Conservation (phyloP, 1,140 invertebrate species). For the Hylaeus volcanicus region DNA sequence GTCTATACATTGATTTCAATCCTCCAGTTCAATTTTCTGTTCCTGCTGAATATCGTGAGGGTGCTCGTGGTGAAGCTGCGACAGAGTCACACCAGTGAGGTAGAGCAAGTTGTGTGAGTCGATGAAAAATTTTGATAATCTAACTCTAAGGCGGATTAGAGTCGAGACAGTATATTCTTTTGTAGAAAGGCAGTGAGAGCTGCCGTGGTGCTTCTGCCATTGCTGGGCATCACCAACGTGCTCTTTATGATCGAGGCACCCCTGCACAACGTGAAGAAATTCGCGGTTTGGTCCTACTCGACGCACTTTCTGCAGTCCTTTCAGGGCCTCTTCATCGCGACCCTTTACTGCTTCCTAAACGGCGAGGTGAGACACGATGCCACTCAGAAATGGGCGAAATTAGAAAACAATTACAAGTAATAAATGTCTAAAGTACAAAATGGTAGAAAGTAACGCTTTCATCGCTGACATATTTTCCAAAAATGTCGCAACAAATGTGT, state of each 20-base stretch:
- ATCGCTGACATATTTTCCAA: too few relatives aligned
- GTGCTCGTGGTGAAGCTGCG: slow-evolving; percentile 91
- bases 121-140: background rate
- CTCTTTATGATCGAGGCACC: slow-evolving; percentile 87
- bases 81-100: slow-evolving; percentile 88
- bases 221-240: slow-evolving; percentile 91
- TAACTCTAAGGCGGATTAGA: too few relatives aligned
- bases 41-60: slow-evolving; percentile 91
- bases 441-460: too few relatives aligned
- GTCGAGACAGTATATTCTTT: background rate
- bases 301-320: slow-evolving; percentile 91
- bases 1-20: slow-evolving; percentile 1
- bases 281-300: slow-evolving; percentile 90
- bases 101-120: slow-evolving; percentile 89
- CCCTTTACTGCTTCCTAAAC: slow-evolving; percentile 93
- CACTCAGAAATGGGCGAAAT: too few relatives aligned
- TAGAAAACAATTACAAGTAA: too few relatives aligned
- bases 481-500: too few relatives aligned
- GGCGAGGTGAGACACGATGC: slow-evolving; percentile 85
- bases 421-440: too few relatives aligned
- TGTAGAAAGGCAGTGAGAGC: slow-evolving; percentile 90
- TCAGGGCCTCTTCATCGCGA: slow-evolving; percentile 92
- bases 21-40: slow-evolving; percentile 90
- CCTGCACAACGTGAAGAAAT: slow-evolving; percentile 84
- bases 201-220: slow-evolving; percentile 88